These are phyloP conservation scores for Astreopora myriophthalma DNA, from an alignment of 64 coral and sea anemone species.

Conservation along the genomic window DNA sequence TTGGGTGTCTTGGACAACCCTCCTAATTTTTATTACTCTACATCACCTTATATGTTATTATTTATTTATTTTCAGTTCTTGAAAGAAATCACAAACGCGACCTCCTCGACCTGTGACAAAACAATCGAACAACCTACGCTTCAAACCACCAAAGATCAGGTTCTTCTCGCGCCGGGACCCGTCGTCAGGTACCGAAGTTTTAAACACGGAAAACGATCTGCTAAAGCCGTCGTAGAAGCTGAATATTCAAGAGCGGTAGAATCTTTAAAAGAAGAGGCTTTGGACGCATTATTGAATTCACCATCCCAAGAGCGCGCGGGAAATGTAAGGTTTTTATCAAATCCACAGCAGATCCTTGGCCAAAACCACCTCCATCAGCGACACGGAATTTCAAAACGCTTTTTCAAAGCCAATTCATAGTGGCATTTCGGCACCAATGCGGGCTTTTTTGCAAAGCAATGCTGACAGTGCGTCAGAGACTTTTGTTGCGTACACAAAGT, in stretches of 20 bases:
- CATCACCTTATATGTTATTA: background rate
- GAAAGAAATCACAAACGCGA: conserved; percentile 63
- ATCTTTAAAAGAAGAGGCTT: conserved; percentile 44
- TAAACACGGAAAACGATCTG: conserved; percentile 39
- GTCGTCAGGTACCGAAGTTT: conserved; percentile 19
- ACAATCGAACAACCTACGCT: conserved; percentile 46
- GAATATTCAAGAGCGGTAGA: conserved; percentile 31
- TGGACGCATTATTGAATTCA: conserved; percentile 57
- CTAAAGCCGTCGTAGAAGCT: conserved; percentile 16
- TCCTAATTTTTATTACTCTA: background rate
- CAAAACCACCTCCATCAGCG: background rate
- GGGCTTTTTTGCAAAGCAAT: conserved; percentile 40
- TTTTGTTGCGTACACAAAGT: no score
- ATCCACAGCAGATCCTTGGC: conserved; percentile 47
- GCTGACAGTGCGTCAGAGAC: conserved; percentile 26
- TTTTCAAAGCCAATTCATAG: conserved; percentile 34
- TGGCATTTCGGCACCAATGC: conserved; percentile 50
- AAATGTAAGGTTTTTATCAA: conserved; percentile 65
- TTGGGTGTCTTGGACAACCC: no score
- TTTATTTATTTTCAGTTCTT: conserved; percentile 41
- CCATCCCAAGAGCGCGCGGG: conserved; percentile 30
- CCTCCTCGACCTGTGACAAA: conserved; percentile 49
- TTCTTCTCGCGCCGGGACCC: conserved; percentile 31
- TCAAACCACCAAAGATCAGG: background rate
- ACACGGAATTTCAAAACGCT: conserved; percentile 27